Conservation (phyloP, 2,888 invertebrate genomes). For the Lasioglossum leucozonium region DNA sequence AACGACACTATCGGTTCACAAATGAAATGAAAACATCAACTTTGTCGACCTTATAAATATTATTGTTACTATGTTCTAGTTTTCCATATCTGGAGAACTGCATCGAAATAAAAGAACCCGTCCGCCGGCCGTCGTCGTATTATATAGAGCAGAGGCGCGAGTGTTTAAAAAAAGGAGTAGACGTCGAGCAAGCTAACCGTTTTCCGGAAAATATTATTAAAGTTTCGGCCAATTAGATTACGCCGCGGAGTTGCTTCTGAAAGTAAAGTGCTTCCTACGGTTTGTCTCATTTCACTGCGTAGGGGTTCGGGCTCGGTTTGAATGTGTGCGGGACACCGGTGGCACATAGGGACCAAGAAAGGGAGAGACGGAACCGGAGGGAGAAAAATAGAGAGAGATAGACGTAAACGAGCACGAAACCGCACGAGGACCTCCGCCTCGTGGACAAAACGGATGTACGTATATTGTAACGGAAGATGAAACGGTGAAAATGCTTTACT, state of each 20-base stretch:
- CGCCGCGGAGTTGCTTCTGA: neutral
- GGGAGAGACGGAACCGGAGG: neutral
- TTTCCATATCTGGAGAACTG: no score
- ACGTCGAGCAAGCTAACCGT: neutral
- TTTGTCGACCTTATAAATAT: no score
- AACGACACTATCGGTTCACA: no score
- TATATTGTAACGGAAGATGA: slow-evolving; percentile 18
- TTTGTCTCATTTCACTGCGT: neutral
- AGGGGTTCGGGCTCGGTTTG: neutral
- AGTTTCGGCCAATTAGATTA: slow-evolving; percentile 12
- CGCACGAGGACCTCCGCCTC: neutral
- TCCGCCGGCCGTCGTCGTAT: neutral
- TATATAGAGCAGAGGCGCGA: neutral
- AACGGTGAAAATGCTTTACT: slow-evolving; percentile 3
- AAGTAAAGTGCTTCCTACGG: neutral
- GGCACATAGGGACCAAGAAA: neutral
- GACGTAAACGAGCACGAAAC: neutral
- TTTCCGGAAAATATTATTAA: slow-evolving; percentile 11
- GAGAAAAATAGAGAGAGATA: no score
- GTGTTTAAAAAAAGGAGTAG: neutral
- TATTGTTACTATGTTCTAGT: no score
- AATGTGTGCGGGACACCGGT: neutral
- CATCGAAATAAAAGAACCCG: no score
- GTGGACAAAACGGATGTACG: slow-evolving; percentile 12
- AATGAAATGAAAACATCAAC: no score